A percentile compares a stretch with the other conserved stretches of the same genome.
Evolutionary conservation across 1,140 invertebrate genomes (phyloP).

Genomic region (Apis florea): DNA sequence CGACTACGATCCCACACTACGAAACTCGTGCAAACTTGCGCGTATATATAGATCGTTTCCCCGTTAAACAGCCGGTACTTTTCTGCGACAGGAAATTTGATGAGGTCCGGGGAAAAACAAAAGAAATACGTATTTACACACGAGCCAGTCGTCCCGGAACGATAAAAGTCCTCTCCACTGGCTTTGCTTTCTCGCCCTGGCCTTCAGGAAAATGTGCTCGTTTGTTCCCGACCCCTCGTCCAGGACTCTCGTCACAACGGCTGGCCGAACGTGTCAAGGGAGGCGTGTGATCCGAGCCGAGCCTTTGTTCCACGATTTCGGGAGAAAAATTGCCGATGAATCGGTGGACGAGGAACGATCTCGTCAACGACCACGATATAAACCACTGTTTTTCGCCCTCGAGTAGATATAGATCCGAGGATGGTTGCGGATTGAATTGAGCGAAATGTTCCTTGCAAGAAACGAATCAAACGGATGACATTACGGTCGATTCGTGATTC

Average conservation of each 20-base stretch:
- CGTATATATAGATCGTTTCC: not conserved
- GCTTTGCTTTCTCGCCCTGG: not conserved
- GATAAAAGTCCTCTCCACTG: conserved; percentile 40
- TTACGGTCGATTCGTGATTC: too few species aligned
- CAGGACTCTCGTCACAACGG: conserved; percentile 16
- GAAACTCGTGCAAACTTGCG: conserved; percentile 22
- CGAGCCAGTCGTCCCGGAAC: conserved; percentile 9
- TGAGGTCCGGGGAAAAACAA: conserved; percentile 60
- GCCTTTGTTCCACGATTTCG: not conserved
- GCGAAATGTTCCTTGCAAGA: too few species aligned
- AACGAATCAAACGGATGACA: too few species aligned
- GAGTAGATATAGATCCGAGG: not conserved
- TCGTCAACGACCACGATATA: conserved; percentile 1
- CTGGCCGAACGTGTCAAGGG: conserved; percentile 29
- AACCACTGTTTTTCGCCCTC: not conserved
- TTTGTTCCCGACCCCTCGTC: conserved; percentile 52
- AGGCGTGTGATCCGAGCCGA: conserved; percentile 1
- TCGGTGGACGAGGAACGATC: not conserved
- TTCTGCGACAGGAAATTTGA: conserved; percentile 67
- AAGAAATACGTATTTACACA: conserved; percentile 56
- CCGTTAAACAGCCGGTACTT: conserved; percentile 49
- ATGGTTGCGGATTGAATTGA: not conserved
- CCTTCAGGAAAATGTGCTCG: conserved; percentile 39
- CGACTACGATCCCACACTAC: not conserved
- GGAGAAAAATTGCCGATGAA: conserved; percentile 14